Evolutionary conservation across 2,888 invertebrate species (phyloP).

Genomic region (Aphodius sticticus): DNA sequence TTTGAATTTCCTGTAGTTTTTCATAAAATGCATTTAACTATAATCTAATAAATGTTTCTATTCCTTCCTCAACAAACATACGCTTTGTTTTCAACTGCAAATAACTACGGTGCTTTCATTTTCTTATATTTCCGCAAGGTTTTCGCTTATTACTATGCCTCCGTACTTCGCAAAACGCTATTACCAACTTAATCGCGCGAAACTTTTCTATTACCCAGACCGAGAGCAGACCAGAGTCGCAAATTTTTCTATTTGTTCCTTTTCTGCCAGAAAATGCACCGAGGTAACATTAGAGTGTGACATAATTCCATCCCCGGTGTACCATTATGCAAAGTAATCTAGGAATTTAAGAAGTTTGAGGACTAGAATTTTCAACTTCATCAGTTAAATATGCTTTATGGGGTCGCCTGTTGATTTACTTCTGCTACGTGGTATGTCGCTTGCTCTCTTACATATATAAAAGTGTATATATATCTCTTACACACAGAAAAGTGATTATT

Average conservation of each 20-base stretch:
- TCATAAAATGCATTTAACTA: too few relatives aligned
- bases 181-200: neutral
- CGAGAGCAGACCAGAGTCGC: neutral
- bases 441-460: too few relatives aligned
- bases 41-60: too few relatives aligned
- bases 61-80: too few relatives aligned
- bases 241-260: neutral
- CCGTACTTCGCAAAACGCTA: too few relatives aligned
- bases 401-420: neutral
- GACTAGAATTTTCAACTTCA: neutral
- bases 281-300: neutral
- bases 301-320: neutral
- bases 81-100: too few relatives aligned
- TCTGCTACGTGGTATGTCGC: neutral
- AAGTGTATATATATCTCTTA: too few relatives aligned
- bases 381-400: neutral
- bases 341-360: neutral
- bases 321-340: neutral
- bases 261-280: neutral
- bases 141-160: too few relatives aligned
- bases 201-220: neutral
- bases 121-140: too few relatives aligned
- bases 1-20: too few relatives aligned
- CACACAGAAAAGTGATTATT: too few relatives aligned
- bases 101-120: too few relatives aligned